These are phyloP conservation scores for Lacanobia wlatinum DNA, from an alignment of 2,888 invertebrate species.

Conservation along the genomic window DNA sequence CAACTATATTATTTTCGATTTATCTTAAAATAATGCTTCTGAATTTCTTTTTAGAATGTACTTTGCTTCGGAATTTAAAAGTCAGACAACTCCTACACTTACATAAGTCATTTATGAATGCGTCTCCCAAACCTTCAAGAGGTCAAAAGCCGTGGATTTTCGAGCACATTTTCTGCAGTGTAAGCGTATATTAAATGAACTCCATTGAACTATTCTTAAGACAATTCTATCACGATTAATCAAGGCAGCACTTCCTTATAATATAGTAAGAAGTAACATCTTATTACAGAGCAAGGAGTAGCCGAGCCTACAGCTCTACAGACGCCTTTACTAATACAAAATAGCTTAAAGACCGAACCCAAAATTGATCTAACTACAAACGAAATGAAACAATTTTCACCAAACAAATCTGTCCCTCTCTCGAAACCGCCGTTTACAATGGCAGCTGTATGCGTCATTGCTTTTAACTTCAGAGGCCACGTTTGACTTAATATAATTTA, in stretches of 20 bases:
- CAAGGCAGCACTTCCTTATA: neutral
- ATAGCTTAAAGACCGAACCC: no score
- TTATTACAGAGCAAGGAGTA: neutral
- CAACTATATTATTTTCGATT: slow-evolving; percentile 10
- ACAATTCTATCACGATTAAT: neutral
- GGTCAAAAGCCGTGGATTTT: neutral
- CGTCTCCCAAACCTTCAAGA: neutral
- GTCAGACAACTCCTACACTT: neutral
- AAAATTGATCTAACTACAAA: no score
- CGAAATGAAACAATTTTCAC: no score
- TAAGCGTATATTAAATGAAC: neutral
- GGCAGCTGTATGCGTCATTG: no score
- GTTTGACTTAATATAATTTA: no score
- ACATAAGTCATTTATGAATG: neutral
- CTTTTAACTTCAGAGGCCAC: no score
- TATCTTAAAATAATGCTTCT: neutral
- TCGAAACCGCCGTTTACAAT: no score
- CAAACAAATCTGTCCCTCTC: no score
- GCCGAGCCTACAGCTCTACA: neutral
- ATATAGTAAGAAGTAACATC: neutral
- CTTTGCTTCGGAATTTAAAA: neutral
- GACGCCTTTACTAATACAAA: neutral
- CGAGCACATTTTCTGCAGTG: neutral
- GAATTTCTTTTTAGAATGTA: neutral
- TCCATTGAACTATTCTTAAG: neutral